Evolutionary conservation across 2,113 vertebrate species (phyloP).

Genomic region (Thymallus thymallus): DNA sequence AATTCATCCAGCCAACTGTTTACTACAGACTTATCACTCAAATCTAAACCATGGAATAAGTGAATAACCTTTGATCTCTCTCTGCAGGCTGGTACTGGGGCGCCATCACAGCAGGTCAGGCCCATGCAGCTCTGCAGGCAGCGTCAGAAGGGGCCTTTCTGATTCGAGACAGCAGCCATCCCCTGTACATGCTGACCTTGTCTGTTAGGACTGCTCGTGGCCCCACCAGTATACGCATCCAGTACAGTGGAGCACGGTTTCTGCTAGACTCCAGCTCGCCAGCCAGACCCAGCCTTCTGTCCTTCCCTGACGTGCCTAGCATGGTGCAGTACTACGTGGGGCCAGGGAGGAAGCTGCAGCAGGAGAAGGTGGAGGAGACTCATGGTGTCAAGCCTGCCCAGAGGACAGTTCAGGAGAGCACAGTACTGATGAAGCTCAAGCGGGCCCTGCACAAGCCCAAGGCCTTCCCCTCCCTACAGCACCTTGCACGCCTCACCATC

Average conservation of each 20-base stretch:
- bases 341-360: constrained; percentile 73
- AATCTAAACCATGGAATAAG: neutral
- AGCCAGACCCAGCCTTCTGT: constrained; percentile 85
- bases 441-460: constrained; percentile 80
- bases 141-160: constrained; percentile 92
- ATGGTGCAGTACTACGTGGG: constrained; percentile 95
- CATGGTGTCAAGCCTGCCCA: constrained; percentile 52
- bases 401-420: constrained; percentile 62
- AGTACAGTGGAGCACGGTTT: constrained; percentile 87
- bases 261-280: constrained; percentile 91
- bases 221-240: constrained; percentile 95
- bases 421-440: constrained; percentile 88
- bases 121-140: constrained; percentile 90
- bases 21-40: neutral
- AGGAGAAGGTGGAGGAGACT: constrained; percentile 58
- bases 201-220: constrained; percentile 92
- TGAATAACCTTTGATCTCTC: constrained; percentile 31
- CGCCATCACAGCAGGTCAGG: constrained; percentile 89
- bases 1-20: neutral
- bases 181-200: constrained; percentile 92
- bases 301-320: constrained; percentile 90
- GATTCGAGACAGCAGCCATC: constrained; percentile 95
- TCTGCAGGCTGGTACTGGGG: constrained; percentile 96
- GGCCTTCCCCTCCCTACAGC: constrained; percentile 86
- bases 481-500: constrained; percentile 89